Evolutionary conservation across 2,113 vertebrate species (phyloP).

Genomic region (Gambusia holbrooki): DNA sequence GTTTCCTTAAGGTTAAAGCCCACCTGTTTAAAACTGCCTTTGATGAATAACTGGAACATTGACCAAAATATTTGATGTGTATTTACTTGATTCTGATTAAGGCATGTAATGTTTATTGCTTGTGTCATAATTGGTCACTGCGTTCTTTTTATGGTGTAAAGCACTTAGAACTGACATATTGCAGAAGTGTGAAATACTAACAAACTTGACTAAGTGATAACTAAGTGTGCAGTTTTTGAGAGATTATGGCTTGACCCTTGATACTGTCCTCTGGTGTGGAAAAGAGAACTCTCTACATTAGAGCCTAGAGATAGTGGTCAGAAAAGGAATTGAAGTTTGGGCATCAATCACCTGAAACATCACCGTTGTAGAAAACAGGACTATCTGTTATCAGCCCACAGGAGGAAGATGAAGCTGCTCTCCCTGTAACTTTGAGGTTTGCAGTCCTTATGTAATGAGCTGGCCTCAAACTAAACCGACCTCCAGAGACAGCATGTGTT

Average conservation of each 20-base stretch:
- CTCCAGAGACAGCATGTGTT: constrained; percentile 46
- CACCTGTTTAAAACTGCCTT: too few species aligned
- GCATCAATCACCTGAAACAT: constrained; percentile 29
- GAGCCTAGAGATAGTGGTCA: constrained; percentile 20
- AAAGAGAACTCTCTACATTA: not conserved
- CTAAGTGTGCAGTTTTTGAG: constrained; percentile 17
- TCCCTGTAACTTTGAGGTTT: constrained; percentile 53
- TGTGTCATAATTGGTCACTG: too few species aligned
- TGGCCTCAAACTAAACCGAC: constrained; percentile 47
- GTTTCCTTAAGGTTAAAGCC: too few species aligned
- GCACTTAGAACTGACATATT: too few species aligned
- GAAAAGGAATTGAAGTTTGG: constrained; percentile 25
- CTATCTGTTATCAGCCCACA: constrained; percentile 27
- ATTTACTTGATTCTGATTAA: too few species aligned
- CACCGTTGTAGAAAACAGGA: constrained; percentile 13
- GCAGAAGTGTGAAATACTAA: not conserved
- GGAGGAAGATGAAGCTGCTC: constrained; percentile 37
- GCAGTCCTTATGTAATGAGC: constrained; percentile 53
- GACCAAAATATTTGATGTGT: too few species aligned
- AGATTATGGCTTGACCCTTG: not conserved
- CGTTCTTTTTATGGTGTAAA: too few species aligned
- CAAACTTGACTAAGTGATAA: constrained; percentile 8
- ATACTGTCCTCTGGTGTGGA: constrained; percentile 9
- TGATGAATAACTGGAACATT: too few species aligned
- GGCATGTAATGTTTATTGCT: too few species aligned